Percentiles rank a stretch among this genome's conserved stretches.
Conservation (phyloP, 2,113 vertebrate species). For the Hipposideros armiger region DNA sequence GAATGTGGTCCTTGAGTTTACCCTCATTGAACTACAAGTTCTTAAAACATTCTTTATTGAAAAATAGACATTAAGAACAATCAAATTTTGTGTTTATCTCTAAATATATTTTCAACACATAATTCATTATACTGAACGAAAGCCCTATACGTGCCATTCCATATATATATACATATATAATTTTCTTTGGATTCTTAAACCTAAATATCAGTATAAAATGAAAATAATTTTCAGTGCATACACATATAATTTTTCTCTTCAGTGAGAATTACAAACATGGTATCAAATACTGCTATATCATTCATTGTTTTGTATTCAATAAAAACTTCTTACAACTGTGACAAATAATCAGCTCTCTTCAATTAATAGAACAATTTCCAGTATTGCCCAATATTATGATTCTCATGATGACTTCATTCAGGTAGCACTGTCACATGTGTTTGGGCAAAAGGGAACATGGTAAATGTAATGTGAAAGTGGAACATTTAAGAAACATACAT, state of each 20-base stretch:
- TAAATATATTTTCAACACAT: slow-evolving; percentile 79
- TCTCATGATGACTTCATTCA: not conserved
- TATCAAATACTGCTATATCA: slow-evolving; percentile 24
- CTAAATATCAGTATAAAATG: slow-evolving; percentile 59
- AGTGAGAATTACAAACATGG: not conserved
- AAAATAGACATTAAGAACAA: slow-evolving; percentile 56
- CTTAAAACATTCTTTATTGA: slow-evolving; percentile 65
- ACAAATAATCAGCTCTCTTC: not conserved
- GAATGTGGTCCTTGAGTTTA: not conserved
- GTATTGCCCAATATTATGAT: not conserved
- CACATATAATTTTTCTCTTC: not conserved
- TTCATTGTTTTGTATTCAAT: not conserved
- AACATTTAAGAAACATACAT: not conserved
- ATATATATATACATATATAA: not conserved
- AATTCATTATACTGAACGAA: slow-evolving; percentile 27
- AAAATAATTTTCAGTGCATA: slow-evolving; percentile 14
- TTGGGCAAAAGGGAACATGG: not conserved
- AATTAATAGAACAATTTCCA: not conserved
- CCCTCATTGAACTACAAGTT: slow-evolving; percentile 42
- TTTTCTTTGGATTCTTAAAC: slow-evolving; percentile 56
- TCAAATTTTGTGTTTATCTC: slow-evolving; percentile 77
- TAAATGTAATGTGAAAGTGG: not conserved
- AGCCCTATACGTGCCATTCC: slow-evolving; percentile 60
- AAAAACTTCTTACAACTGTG: slow-evolving; percentile 8
- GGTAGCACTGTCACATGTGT: not conserved